Percentiles rank a stretch among this genome's conserved stretches.
phyloP scores from a whole-genome alignment of 2,797 vertebrate species.

The Danio albolineatus region DNA sequence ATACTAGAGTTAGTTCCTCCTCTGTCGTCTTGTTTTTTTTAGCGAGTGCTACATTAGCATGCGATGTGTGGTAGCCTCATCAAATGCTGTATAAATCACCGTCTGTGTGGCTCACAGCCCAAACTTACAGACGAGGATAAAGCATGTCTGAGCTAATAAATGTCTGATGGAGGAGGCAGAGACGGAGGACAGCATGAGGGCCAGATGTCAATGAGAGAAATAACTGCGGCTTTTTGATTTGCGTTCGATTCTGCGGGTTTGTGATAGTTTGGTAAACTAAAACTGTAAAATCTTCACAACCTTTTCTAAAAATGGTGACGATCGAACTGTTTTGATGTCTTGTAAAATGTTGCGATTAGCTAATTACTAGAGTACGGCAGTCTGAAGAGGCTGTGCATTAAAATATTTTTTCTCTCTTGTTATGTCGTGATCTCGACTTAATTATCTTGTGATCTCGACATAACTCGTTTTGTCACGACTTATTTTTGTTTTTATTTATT shows the following conservation, averaged over 20 bases:
- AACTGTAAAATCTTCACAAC: too few species aligned
- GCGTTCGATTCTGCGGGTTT: neutral
- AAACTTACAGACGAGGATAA: slow-evolving; percentile 28
- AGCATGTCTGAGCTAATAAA: slow-evolving; percentile 52
- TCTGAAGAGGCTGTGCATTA: too few species aligned
- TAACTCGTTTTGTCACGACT: too few species aligned
- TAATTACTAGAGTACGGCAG: too few species aligned
- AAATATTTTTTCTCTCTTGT: too few species aligned
- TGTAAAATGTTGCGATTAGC: too few species aligned
- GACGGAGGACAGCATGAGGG: neutral
- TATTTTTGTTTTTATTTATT: too few species aligned
- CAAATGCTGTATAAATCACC: slow-evolving; percentile 59
- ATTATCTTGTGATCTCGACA: too few species aligned
- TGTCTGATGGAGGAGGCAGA: slow-evolving; percentile 25
- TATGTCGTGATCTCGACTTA: too few species aligned
- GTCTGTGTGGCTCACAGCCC: slow-evolving; percentile 31
- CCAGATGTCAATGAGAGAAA: neutral
- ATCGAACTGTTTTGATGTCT: too few species aligned
- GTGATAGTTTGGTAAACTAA: too few species aligned
- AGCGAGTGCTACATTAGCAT: slow-evolving; percentile 42
- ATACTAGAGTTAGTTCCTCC: slow-evolving; percentile 19
- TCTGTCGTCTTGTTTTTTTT: neutral
- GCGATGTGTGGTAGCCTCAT: slow-evolving; percentile 51
- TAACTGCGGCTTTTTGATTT: neutral
- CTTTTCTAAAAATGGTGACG: too few species aligned